phyloP scores from a whole-genome alignment of 2,113 vertebrate genomes.

The Gambusia holbrooki region DNA sequence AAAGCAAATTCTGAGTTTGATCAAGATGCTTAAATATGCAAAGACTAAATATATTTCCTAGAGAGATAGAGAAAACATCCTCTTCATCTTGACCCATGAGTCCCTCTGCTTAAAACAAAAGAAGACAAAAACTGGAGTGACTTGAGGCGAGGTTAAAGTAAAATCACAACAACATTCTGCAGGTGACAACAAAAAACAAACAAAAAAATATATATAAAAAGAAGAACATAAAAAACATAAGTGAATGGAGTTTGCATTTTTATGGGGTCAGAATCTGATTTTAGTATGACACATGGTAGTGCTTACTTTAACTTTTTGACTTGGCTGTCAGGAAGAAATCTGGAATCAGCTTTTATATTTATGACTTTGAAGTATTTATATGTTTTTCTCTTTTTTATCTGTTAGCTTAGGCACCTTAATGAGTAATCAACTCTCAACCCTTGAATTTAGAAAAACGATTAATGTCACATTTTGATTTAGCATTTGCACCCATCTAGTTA shows the following conservation, averaged over 20 bases:
- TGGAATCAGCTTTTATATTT: slow-evolving; percentile 37
- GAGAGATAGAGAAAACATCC: slow-evolving; percentile 47
- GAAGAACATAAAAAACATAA: slow-evolving; percentile 25
- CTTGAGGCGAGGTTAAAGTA: slow-evolving; percentile 48
- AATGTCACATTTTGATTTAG: slow-evolving; percentile 61
- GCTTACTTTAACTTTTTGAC: slow-evolving; percentile 50
- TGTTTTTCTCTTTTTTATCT: slow-evolving; percentile 32
- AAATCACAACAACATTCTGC: slow-evolving; percentile 47
- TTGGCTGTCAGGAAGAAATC: slow-evolving; percentile 56
- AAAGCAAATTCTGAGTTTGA: slow-evolving; percentile 48
- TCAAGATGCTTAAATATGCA: slow-evolving; percentile 54
- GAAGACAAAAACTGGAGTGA: slow-evolving; percentile 47
- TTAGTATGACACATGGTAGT: slow-evolving; percentile 41
- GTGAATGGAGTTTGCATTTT: slow-evolving; percentile 38
- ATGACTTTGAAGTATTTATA: slow-evolving; percentile 34
- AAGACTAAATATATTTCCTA: slow-evolving; percentile 47
- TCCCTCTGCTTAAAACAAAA: slow-evolving; percentile 53
- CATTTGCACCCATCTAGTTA: slow-evolving; percentile 56
- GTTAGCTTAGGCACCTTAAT: slow-evolving; percentile 41
- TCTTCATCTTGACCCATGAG: slow-evolving; percentile 38
- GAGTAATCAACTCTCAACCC: slow-evolving; percentile 65
- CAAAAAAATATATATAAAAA: too few species aligned
- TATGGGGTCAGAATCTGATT: slow-evolving; percentile 23
- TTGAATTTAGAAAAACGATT: slow-evolving; percentile 59
- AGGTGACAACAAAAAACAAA: slow-evolving; percentile 39